Conservation (phyloP, 2,888 invertebrate species). For the Tipula helvola region DNA sequence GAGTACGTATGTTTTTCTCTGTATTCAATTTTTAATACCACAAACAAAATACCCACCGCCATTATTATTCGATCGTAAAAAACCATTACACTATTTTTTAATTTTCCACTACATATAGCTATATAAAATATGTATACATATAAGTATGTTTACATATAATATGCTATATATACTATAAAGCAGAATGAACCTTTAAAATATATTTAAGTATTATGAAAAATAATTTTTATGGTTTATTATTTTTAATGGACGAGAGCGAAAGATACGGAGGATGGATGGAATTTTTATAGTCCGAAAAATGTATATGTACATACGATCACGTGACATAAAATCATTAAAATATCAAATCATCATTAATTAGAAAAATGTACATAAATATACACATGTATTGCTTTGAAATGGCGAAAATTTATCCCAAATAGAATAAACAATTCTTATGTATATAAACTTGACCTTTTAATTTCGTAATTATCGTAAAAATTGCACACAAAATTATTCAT, state of each 20-base stretch:
- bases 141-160: not conserved
- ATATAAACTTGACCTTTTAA: not conserved
- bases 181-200: not conserved
- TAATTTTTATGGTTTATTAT: not conserved
- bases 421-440: not conserved
- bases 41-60: not conserved
- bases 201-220: not conserved
- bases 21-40: not conserved
- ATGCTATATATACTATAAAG: not conserved
- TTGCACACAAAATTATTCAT: not conserved
- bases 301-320: not conserved
- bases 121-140: not conserved
- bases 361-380: not conserved
- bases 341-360: not conserved
- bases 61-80: conserved; percentile 1
- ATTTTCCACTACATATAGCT: not conserved
- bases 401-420: not conserved
- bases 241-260: not conserved
- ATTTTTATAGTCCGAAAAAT: not conserved
- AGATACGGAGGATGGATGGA: not conserved
- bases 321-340: not conserved
- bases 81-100: not conserved
- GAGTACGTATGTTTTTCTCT: not conserved
- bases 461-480: not conserved
- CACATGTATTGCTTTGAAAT: not conserved